Base-by-base conservation (phyloP, 53 echinoderm and acorn worm genomes). In the Temnopleurus reevesii region DNA sequence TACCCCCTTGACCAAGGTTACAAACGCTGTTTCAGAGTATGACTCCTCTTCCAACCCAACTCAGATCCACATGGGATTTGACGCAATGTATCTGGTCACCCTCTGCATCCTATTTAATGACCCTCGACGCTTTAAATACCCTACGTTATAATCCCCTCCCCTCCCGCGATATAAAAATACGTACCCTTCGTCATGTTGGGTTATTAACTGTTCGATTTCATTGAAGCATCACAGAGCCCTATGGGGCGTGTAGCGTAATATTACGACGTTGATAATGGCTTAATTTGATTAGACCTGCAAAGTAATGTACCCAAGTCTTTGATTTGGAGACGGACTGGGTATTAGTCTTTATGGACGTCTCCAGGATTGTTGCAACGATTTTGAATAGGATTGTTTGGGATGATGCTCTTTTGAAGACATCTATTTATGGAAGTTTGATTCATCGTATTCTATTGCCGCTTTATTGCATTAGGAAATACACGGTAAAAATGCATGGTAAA, bases 191-290 rank as follows among this genome's bases (percentile, higher is more conserved):
- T 21, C 7, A 7, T 10, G 43, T n/a, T n/a, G 71, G 41, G 9
- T 71, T 71, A 71, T 71, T 71, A 71, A 71, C 71, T 21, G 43
- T 71, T n/a, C 71, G 41, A 71, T 71, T 71, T 38, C 34, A 65
- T 65, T 36, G 4, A 19, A 38, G 7, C 65, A 65, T 65, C 36
- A 65, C 36, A 36, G 23, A 0, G 71, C 41, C 8, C 71, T 43
- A 21, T 41, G 38, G 41, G 19, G 41, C 71, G 23, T 71, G 38
- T 27, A n/a, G n/a, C n/a, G n/a, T 23, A 8, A 38, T 71, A 71
- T 71, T 71, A 38, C 43, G 7, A 38, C 21, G 6, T 71, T 41
- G 71, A n/a, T 71, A 38, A 4, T 41, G 21, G 21, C n/a, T 41
- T 71, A 71, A 71, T 71, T 71, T 23, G 71, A 71, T 71, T 71